Base-by-base conservation (phyloP, 1,140 invertebrate genomes). In the Zaprionus nigranus region DNA sequence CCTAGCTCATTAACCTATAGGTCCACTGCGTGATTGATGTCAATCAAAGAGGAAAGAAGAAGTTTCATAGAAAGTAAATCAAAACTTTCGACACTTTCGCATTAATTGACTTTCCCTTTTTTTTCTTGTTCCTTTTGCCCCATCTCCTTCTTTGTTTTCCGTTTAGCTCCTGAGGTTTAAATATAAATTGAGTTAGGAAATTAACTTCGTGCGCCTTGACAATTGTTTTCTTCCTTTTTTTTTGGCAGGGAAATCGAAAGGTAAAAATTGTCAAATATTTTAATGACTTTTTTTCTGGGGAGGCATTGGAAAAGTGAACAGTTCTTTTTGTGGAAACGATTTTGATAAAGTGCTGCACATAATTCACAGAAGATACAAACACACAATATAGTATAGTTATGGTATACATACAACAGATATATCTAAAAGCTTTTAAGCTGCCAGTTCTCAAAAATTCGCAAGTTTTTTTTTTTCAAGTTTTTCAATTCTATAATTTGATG, bases 61-160 rank as follows among this genome's bases (percentile, higher is more conserved):
- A 30, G 54, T 4, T 57, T 4, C 22, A 40, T n/a, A 17, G 57
- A 34, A 65, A 38, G 28, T 68, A 76, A 72, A 72, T 76, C 74
- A 76, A 79, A 80, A 80, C 69, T 80, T 80, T 77, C 63, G 67
- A 76, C 62, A 61, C 64, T 71, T 79, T 76, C 46, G 36, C 71
- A 67, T 79, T 79, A 76, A 79, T 79, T 79, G 63, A 71, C 67
- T 67, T 65, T 66, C 54, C 54, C 38, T 49, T 58, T 49, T 58
- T 58, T 34, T 17, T 43, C 56, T 60, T 58, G 46, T 54, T 61
- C 34, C n/a, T 36, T 64, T 43, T 59, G 13, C 38, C 36, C n/a
- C 20, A n/a, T n/a, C 15, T 15, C 11, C 12, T 26, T 38, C 38
- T 11, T 34, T 7, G 30, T 1, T 51, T 28, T 65, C 12, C 53